Base-by-base conservation (phyloP, 1,140 invertebrate species). In the Drosophila rufa region DNA sequence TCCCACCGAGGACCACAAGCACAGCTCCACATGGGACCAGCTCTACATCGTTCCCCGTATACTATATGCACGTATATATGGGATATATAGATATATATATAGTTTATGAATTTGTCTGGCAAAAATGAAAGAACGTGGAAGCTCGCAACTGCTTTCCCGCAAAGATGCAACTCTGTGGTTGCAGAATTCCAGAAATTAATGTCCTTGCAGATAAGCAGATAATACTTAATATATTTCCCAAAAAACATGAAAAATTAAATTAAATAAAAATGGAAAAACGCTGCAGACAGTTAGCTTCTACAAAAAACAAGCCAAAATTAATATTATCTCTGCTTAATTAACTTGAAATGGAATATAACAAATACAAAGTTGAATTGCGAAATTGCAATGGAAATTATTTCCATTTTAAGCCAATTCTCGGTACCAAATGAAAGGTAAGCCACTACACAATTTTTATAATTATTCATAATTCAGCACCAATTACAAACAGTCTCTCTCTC, bases 21-120 rank as follows among this genome's bases (percentile, higher is more conserved):
- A 22, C 47, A 47, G 19, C 66, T 73, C 66, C 66, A 62, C 71
- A 75, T 62, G 71, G 42, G 57, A 62, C 57, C 70, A n/a, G 15
- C 48, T 42, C 36, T 38, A 38, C 36, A 25, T 25, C 4, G 12
- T 4, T 9, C 33, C 22, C 14, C 4, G 8, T 12, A 4, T 15
- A 15, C 7, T 8, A 33, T 12, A 55, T 17, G 36, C 43, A 25
- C 51, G n/a, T 61, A 42, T 38, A 43, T 12, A 38, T 45, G 33
- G 12, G 33, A 59, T 38, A 48, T 14, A 48, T 8, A 73, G 3
- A 25, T 25, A 48, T 8, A 73, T 25, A 25, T 25, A 25, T 25
- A 25, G 22, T 25, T 25, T 25, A 25, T 25, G 22, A 25, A 25
- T 53, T 50, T 69, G 45, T 38, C 22, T 22, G 22, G 27, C 17